Evolutionary conservation across 2,888 invertebrate species (phyloP).

Genomic region (Eulithis testata): DNA sequence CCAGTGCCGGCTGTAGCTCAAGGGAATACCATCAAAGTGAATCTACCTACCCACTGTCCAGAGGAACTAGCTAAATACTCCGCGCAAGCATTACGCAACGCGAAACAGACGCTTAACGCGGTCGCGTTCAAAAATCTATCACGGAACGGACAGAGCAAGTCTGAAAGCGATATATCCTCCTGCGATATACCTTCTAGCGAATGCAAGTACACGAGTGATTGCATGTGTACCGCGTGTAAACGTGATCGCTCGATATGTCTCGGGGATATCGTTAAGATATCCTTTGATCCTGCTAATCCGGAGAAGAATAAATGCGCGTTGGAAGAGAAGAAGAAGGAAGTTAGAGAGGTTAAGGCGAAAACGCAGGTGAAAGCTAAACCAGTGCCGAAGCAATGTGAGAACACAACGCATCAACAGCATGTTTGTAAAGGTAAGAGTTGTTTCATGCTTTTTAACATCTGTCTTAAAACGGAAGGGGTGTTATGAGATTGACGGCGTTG

Average conservation of each 20-base stretch:
- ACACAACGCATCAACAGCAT: slow-evolving; percentile 72
- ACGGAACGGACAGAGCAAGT: slow-evolving; percentile 67
- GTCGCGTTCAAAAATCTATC: slow-evolving; percentile 71
- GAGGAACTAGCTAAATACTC: slow-evolving; percentile 74
- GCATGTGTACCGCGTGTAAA: slow-evolving; percentile 66
- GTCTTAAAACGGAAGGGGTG: too few species aligned
- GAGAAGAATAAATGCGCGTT: slow-evolving; percentile 48
- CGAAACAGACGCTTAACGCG: slow-evolving; percentile 71
- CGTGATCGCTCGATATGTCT: slow-evolving; percentile 56
- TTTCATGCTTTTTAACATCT: too few species aligned
- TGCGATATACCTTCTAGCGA: slow-evolving; percentile 72
- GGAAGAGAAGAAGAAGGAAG: slow-evolving; percentile 54
- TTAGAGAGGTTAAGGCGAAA: slow-evolving; percentile 40
- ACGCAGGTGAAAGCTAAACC: slow-evolving; percentile 57
- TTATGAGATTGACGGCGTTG: too few species aligned
- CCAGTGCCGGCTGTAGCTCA: slow-evolving; percentile 23
- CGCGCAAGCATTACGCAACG: slow-evolving; percentile 70
- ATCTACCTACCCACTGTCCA: slow-evolving; percentile 49
- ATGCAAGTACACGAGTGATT: slow-evolving; percentile 77
- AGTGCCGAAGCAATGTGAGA: slow-evolving; percentile 69
- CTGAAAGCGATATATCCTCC: slow-evolving; percentile 61
- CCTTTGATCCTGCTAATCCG: slow-evolving; percentile 52
- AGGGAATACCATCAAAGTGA: slow-evolving; percentile 43
- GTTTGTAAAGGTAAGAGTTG: slow-evolving; percentile 70
- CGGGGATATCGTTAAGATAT: slow-evolving; percentile 64